Percentiles rank a stretch among this genome's conserved stretches.
Evolutionary conservation across 2,888 invertebrate genomes (phyloP).

Genomic region (Priocnemis perturbator): DNA sequence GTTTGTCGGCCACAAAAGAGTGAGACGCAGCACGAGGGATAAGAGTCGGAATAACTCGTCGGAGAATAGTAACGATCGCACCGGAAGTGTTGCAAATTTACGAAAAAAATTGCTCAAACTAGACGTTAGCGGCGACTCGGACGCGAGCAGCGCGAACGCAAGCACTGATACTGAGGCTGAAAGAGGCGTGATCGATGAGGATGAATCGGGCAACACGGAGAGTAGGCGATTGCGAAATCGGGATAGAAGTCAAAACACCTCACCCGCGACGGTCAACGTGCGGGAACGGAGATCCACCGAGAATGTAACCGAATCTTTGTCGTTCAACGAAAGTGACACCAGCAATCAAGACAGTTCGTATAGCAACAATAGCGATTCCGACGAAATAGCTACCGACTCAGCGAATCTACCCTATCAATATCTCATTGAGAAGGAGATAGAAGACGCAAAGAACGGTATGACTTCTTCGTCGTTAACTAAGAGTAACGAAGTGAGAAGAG

Average conservation of each 20-base stretch:
- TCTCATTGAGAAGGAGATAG: constrained; percentile 66
- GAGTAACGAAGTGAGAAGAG: background rate
- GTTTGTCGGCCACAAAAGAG: no score
- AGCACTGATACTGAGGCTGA: no score
- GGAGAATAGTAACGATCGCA: no score
- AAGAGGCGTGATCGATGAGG: no score
- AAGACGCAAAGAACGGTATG: constrained; percentile 44
- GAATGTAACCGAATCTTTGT: no score
- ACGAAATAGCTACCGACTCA: constrained; percentile 39
- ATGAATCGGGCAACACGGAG: background rate
- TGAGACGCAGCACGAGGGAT: no score
- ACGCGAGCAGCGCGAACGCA: no score
- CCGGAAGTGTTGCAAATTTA: no score
- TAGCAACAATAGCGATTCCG: background rate
- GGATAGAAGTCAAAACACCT: background rate
- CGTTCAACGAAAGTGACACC: background rate
- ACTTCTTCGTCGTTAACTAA: background rate
- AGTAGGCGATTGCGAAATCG: background rate
- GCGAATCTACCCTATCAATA: constrained; percentile 67
- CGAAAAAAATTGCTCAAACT: no score
- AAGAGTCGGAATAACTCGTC: no score
- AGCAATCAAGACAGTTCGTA: background rate
- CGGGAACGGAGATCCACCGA: background rate
- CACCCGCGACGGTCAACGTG: background rate
- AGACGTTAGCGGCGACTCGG: no score